Evolutionary conservation across 2,113 vertebrate species (phyloP), one percentile per base, ranked within the genome.

Genomic region (Tachycineta bicolor): DNA sequence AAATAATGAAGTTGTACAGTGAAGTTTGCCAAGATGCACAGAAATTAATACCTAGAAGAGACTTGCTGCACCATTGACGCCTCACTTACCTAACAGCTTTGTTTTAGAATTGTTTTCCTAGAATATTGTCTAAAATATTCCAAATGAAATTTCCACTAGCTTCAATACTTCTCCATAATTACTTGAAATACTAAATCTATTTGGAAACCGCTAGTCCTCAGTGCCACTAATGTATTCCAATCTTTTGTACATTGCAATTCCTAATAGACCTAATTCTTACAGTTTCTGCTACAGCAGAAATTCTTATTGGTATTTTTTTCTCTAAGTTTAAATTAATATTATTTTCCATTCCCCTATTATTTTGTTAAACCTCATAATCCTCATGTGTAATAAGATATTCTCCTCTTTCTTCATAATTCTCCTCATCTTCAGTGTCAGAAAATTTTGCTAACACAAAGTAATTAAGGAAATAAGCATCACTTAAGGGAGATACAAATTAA

Each of bases 91-190:
- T 85, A 63, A 76, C 39, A 37, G 11, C 23, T 90, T 29, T n/a
- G 58, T 62, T 94, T 95, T 73, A 46, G 37, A 85, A 83, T 37
- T 85, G 22, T 69, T 90, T 93, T 76, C 67, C 63, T 92, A 76
- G 21, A 94, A 53, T 31, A 73, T 34, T 58, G 37, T 46, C 70
- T 37, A 50, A 23, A 43, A 24, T 73, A 76, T 68, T 84, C 47
- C 67, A 87, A 56, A 64, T 41, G 62, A 94, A 28, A 83, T 63
- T 93, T 87, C 58, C 20, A 20, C 37, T 87, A 87, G 33, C 33
- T 83, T 85, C 52, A 79, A 39, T 53, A 58, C 12, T 93, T 80
- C 28, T 90, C 14, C 53, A 37, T 79, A 70, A 46, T 25, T 69
- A 41, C 34, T 65, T 88, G 46, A 83, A 97, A 53, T 47, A 76